Conservation (phyloP, 2,888 invertebrate genomes). For the Scaptomyza flava region DNA sequence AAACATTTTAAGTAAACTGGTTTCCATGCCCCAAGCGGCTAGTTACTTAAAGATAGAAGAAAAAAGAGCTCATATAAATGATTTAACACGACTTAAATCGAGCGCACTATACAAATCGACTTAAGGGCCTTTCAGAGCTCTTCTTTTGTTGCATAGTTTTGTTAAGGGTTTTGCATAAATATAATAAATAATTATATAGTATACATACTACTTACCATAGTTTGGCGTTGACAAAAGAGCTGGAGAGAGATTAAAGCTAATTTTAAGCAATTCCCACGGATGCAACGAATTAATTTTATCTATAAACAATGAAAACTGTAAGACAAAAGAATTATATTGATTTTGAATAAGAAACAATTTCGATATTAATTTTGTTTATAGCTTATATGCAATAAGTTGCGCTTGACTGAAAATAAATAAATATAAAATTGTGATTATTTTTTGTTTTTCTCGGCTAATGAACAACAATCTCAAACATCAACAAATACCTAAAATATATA, state of each 20-base stretch:
- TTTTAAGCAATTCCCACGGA: slow-evolving; percentile 17
- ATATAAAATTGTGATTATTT: too few species aligned
- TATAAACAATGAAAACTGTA: neutral
- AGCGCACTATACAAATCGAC: slow-evolving; percentile 1
- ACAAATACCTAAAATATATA: neutral
- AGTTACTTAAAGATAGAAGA: neutral
- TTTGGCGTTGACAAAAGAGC: slow-evolving; percentile 9
- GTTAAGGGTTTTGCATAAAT: slow-evolving; percentile 28
- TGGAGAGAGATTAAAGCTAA: slow-evolving; percentile 3
- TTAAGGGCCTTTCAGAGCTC: slow-evolving; percentile 1
- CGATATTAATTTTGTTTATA: slow-evolving; percentile 7
- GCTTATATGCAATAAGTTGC: neutral
- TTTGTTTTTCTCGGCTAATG: too few species aligned
- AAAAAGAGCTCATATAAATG: slow-evolving; percentile 51
- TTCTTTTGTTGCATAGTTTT: slow-evolving; percentile 39
- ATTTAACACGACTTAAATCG: slow-evolving; percentile 38
- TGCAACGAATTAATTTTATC: neutral
- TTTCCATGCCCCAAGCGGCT: slow-evolving; percentile 31
- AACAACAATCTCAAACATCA: too few species aligned
- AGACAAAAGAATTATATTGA: neutral
- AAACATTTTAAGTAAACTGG: slow-evolving; percentile 49
- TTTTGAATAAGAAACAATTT: slow-evolving; percentile 7
- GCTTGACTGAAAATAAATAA: too few species aligned
- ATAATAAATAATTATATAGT: slow-evolving; percentile 3
- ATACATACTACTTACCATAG: slow-evolving; percentile 2